Evolutionary conservation across 2,888 invertebrate species (phyloP).

Genomic region (Argynnis bischoffii): DNA sequence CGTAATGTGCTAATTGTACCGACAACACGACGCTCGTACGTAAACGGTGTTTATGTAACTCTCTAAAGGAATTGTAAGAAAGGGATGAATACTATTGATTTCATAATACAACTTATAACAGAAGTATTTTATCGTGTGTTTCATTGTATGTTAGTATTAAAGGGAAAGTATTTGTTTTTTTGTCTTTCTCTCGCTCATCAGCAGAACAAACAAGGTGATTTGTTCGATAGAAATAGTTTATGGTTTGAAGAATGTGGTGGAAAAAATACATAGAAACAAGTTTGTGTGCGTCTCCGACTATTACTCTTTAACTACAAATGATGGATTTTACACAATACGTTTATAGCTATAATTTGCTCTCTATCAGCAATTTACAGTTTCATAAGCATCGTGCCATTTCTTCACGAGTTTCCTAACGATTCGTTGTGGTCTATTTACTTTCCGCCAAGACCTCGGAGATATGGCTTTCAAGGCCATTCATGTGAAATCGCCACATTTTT

Average conservation of each 20-base stretch:
- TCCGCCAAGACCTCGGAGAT: conserved; percentile 12
- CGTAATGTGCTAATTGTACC: conserved; percentile 40
- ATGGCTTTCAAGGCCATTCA: conserved; percentile 15
- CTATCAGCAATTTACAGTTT: conserved; percentile 16
- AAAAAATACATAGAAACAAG: too few species aligned
- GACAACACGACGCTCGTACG: neutral
- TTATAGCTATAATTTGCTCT: conserved; percentile 8
- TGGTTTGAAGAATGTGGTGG: too few species aligned
- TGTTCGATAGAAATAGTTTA: too few species aligned
- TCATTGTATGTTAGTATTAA: too few species aligned
- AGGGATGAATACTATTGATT: neutral
- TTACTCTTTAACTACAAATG: neutral
- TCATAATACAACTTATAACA: neutral
- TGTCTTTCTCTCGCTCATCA: too few species aligned
- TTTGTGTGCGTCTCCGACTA: neutral
- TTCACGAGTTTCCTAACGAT: conserved; percentile 23
- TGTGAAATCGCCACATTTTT: conserved; percentile 1
- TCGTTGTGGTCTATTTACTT: conserved; percentile 26
- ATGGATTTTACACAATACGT: conserved; percentile 10
- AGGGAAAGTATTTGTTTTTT: too few species aligned
- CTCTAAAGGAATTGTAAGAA: neutral
- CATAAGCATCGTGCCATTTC: conserved; percentile 24
- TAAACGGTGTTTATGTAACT: conserved; percentile 12
- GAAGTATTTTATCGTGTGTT: too few species aligned
- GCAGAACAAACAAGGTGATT: too few species aligned